These are phyloP conservation scores for Pithys albifrons DNA, from an alignment of 2,113 vertebrate species.

Conservation along the genomic window DNA sequence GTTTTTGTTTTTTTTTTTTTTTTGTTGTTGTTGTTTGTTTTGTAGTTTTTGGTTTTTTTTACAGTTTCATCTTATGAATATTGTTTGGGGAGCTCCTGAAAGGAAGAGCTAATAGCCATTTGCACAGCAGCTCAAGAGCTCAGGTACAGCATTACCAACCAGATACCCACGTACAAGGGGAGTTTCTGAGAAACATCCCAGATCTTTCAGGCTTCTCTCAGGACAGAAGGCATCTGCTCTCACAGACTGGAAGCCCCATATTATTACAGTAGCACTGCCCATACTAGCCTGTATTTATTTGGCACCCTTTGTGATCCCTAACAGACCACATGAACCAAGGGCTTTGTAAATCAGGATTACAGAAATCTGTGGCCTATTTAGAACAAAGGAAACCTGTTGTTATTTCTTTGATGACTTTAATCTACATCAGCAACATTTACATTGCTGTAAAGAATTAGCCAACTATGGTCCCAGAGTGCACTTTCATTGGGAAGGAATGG, in stretches of 20 bases:
- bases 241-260: rapidly evolving
- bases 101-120: background rate
- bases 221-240: background rate
- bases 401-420: background rate
- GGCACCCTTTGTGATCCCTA: background rate
- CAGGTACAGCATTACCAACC: background rate
- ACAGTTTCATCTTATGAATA: background rate
- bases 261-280: background rate
- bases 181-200: background rate
- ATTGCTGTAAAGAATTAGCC: background rate
- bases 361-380: background rate
- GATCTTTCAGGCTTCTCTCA: background rate
- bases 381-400: background rate
- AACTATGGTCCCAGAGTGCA: background rate
- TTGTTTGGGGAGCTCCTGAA: background rate
- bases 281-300: background rate
- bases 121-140: background rate
- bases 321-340: background rate
- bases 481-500: background rate
- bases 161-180: background rate
- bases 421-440: background rate
- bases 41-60: no score
- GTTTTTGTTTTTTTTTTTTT: background rate
- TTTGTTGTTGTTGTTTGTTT: no score
- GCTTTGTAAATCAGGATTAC: background rate